Evolutionary conservation across 2,113 vertebrate species (phyloP).

Genomic region (Neogobius melanostomus): DNA sequence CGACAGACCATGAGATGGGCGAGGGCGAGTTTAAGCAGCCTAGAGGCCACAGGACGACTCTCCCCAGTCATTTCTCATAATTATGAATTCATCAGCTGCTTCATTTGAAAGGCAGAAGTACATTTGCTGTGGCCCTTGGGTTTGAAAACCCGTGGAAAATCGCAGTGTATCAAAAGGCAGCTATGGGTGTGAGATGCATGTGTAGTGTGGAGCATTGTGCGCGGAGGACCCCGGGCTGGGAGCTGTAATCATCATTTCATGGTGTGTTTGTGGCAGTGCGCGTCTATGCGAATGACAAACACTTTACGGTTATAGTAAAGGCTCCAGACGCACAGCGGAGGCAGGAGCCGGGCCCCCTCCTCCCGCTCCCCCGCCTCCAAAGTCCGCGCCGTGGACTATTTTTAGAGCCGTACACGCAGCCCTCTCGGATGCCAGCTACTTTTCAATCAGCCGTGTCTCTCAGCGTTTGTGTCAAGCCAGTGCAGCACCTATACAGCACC

Average conservation of each 20-base stretch:
- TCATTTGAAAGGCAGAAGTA: conserved; percentile 48
- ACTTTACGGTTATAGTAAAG: background rate
- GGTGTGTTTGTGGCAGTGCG: conserved; percentile 38
- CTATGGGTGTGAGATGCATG: conserved; percentile 37
- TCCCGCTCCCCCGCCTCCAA: conserved; percentile 27
- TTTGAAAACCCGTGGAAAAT: conserved; percentile 36
- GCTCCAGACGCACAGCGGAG: conserved; percentile 22
- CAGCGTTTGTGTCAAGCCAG: conserved; percentile 26
- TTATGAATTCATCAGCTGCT: conserved; percentile 57
- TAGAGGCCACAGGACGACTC: conserved; percentile 39
- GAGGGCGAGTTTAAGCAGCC: conserved; percentile 27
- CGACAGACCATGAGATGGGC: conserved; percentile 38
- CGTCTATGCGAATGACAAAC: background rate
- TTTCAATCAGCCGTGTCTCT: conserved; percentile 45
- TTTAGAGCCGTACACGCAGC: conserved; percentile 47
- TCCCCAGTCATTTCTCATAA: conserved; percentile 56
- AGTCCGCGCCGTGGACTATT: conserved; percentile 60
- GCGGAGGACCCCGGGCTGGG: conserved; percentile 34
- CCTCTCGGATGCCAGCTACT: conserved; percentile 38
- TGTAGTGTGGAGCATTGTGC: conserved; percentile 30
- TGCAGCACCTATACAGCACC: conserved; percentile 13
- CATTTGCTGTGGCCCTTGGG: conserved; percentile 37
- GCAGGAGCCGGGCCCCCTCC: background rate
- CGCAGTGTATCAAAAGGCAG: conserved; percentile 20
- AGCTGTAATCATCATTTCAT: conserved; percentile 46